Base-by-base conservation (phyloP, 2,797 vertebrate species). In the Hafferia zeledoni region DNA sequence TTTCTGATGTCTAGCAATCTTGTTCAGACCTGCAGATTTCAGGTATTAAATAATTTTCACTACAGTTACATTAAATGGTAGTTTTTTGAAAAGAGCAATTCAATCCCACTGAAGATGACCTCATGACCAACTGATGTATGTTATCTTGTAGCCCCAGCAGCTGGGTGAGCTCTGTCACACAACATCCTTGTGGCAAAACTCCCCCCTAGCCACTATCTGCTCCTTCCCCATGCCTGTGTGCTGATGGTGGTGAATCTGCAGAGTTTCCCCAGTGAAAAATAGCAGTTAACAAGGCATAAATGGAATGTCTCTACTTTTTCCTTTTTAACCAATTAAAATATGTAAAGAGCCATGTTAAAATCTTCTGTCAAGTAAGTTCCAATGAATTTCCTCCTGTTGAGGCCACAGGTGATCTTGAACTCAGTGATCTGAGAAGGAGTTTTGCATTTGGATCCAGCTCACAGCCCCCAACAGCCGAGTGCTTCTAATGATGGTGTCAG, bases 111-210 rank as follows among this genome's bases (percentile, higher is more conserved):
- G 49, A 71, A 86, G 71, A 49, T 86, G 69, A 17, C 55, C 87
- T 85, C 75, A 25, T 94, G 67, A 68, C 53, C 77, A 82, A 67
- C 37, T 14, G 60, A 76, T 75, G 64, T 37, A 12, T 27, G 57
- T 35, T 52, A 53, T 59, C 63, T 77, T 41, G 56, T 91, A 83
- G 76, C 90, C 89, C 55, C 82, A 91, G 72, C 47, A 76, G 57
- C 56, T 87, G 82, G 82, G 65, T 57, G 77, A 93, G 68, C 95
- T 87, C 90, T 89, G 55, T 75, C 92, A 80, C 78, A 78, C 17
- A 80, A 50, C 25, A 82, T 68, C 63, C 37, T 78, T 71, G 70
- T 87, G 95, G 95, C 81, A 57, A 41, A 93, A 84, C 59, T 93
- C 50, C 57, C 57, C 24, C 52, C 35, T 28, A 16, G 14, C 37